Base-by-base conservation (phyloP, 1,140 invertebrate genomes). In the Camponotus pennsylvanicus region DNA sequence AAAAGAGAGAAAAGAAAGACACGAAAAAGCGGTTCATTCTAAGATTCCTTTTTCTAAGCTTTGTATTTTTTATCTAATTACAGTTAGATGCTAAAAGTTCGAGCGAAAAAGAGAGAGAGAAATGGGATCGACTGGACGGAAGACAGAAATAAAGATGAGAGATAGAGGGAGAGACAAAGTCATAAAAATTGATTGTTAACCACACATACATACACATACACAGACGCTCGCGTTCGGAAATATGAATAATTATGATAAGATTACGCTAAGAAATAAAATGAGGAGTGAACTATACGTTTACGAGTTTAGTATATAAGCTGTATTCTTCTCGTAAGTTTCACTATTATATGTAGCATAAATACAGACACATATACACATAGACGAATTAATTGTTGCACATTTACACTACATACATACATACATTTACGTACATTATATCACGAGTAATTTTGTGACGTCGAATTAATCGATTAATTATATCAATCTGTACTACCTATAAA, bases 31-130 rank as follows among this genome's bases (percentile, higher is more conserved):
- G 13, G 13, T 52, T 52, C 0, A 52, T 27, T 27, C 15, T 15
- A 52, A 18, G 15, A 52, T 7, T 13, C n/a, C 27, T 37, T 66
- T 80, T 40, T 89, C 40, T 80, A 89, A 90, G 69, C 40, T 45
- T 86, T 66, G 42, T 84, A 11, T 89, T 80, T 40, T 88, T 75
- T 88, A 85, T 90, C 90, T 91, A 88, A 78, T 92, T 94, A 9
- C 92, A 94, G 93, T 92, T 94, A 93, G 90, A 76, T 92, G 91
- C 88, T 90, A 90, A 92, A 91, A 93, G 91, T 90, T 80, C 42
- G 27, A 57, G 77, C 70, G 42, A 79, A 21, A 69, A 2, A 77
- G 63, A 69, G n/a, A 88, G 86, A 84, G 90, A 88, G 42, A 87
- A 85, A 55, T 18, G 45, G 27, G 73, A 66, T 8, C 37, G 40